phyloP scores from a whole-genome alignment of 2,888 invertebrate species.

The Luffia ferchaultella region DNA sequence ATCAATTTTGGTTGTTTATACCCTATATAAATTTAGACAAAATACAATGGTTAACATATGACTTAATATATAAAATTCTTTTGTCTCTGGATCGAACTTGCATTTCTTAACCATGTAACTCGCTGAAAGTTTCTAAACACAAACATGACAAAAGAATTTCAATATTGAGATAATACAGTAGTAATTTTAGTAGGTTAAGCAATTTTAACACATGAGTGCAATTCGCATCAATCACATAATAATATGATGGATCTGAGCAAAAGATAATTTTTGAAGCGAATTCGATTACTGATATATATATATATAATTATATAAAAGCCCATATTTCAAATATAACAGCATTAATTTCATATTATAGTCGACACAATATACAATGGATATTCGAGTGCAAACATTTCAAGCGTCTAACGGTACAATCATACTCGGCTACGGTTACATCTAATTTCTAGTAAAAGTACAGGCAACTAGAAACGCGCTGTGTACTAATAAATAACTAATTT shows the following conservation, averaged over 20 bases:
- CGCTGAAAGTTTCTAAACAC: slow-evolving; percentile 7
- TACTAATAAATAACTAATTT: slow-evolving; percentile 45
- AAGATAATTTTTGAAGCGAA: neutral
- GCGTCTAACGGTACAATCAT: slow-evolving; percentile 44
- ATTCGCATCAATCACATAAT: neutral
- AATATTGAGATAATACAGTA: slow-evolving; percentile 5
- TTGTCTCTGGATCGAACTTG: neutral
- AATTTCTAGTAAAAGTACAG: slow-evolving; percentile 41
- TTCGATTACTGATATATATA: neutral
- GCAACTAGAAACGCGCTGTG: slow-evolving; percentile 44
- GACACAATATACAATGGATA: slow-evolving; percentile 11
- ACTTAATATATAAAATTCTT: slow-evolving; percentile 29
- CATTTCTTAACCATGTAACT: slow-evolving; percentile 5
- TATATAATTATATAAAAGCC: neutral
- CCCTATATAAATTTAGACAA: slow-evolving; percentile 44
- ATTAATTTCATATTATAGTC: too few species aligned
- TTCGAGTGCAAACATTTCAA: slow-evolving; percentile 42
- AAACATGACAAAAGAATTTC: slow-evolving; percentile 5
- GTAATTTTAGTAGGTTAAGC: slow-evolving; percentile 8
- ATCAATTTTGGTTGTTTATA: slow-evolving; percentile 37
- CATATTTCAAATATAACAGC: too few species aligned
- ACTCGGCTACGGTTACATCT: slow-evolving; percentile 37
- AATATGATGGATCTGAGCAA: neutral
- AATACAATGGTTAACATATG: slow-evolving; percentile 33
- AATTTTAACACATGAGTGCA: neutral